Evolutionary conservation across 2,113 vertebrate genomes (phyloP).

Genomic region (Mobula birostris): DNA sequence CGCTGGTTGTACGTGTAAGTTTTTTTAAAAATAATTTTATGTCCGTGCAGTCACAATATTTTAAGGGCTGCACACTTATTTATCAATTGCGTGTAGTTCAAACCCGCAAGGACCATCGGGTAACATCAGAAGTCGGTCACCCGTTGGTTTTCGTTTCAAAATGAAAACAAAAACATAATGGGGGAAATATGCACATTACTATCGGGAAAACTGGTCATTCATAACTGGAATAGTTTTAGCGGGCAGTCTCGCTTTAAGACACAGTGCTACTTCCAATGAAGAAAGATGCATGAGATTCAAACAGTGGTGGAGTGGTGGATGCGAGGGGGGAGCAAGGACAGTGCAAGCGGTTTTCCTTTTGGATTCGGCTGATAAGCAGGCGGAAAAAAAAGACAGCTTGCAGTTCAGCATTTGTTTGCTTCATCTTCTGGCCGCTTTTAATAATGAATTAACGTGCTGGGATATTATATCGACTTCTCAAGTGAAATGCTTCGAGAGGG

Average conservation of each 20-base stretch:
- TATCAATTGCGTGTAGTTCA: background rate
- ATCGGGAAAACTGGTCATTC: background rate
- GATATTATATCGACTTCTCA: background rate
- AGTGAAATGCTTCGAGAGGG: background rate
- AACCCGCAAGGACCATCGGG: background rate
- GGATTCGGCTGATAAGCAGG: background rate
- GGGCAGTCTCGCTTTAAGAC: conserved; percentile 24
- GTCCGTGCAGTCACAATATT: background rate
- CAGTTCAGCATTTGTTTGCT: background rate
- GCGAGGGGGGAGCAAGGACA: background rate
- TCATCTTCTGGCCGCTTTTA: background rate
- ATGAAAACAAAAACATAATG: background rate
- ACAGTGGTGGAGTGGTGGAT: background rate
- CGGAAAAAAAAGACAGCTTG: background rate
- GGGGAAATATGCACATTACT: background rate
- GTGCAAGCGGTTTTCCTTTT: background rate
- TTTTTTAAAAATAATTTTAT: background rate
- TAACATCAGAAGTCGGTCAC: background rate
- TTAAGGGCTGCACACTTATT: background rate
- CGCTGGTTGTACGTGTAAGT: background rate
- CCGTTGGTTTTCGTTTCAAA: background rate
- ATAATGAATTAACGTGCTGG: background rate
- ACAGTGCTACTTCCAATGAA: background rate
- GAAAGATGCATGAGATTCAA: conserved; percentile 22
- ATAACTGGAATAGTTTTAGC: background rate